Conservation (phyloP, 2,888 invertebrate genomes). For the Trichogramma evanescens region DNA sequence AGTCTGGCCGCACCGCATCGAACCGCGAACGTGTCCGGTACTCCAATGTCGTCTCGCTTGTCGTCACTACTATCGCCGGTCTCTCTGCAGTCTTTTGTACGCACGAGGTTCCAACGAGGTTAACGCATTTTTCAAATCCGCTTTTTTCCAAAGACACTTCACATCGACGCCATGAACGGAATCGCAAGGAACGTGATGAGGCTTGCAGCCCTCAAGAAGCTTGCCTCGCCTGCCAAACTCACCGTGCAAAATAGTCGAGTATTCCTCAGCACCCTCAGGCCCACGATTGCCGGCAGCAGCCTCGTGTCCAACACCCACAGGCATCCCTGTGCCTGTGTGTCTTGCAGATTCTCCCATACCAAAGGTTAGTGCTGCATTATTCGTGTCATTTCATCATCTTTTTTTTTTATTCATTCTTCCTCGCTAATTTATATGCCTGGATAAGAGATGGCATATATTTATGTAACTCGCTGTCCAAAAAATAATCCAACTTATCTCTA, state of each 20-base stretch:
- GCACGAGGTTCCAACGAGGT: too few species aligned
- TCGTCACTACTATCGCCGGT: too few species aligned
- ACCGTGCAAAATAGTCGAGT: conserved; percentile 2
- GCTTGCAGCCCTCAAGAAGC: conserved; percentile 10
- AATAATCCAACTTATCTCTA: conserved; percentile 6
- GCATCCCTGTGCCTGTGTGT: conserved; percentile 61
- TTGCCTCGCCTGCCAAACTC: not conserved
- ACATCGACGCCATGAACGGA: conserved; percentile 14
- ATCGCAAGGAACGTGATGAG: conserved; percentile 16
- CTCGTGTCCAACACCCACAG: conserved; percentile 18
- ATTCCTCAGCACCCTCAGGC: not conserved
- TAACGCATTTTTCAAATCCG: not conserved
- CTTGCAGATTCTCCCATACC: conserved; percentile 60
- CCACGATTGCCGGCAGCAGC: not conserved
- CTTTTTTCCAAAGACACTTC: not conserved
- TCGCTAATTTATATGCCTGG: not conserved
- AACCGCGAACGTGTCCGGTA: too few species aligned
- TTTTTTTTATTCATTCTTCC: not conserved
- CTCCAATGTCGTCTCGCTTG: too few species aligned
- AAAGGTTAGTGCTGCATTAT: conserved; percentile 54
- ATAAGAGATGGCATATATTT: not conserved
- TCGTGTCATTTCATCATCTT: not conserved
- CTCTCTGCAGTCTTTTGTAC: too few species aligned
- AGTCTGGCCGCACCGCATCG: too few species aligned
- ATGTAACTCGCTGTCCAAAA: conserved; percentile 6